phyloP scores from a whole-genome alignment of 2,113 vertebrate species.

The Indicator indicator region DNA sequence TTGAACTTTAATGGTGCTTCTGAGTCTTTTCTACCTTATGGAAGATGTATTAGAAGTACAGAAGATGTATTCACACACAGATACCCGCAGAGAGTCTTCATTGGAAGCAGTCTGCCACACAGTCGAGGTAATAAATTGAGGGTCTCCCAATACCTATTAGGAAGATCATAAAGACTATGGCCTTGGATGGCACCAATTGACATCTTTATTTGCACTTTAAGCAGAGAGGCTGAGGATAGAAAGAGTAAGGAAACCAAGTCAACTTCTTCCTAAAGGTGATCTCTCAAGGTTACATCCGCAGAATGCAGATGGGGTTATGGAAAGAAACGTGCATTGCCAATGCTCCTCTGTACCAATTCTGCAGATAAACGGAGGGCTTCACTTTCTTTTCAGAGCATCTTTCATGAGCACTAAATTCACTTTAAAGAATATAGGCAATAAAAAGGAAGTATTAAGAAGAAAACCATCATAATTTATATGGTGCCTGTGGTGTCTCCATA shows the following conservation, averaged over 20 bases:
- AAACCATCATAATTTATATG: constrained; percentile 59
- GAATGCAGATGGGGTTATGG: background rate
- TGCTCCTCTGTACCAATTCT: background rate
- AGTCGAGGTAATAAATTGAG: background rate
- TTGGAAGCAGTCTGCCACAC: background rate
- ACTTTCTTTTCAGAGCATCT: constrained; percentile 17
- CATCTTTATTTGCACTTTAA: background rate
- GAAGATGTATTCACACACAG: background rate
- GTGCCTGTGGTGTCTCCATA: constrained; percentile 33
- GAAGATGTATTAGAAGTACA: background rate
- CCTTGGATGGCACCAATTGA: background rate
- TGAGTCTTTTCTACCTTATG: background rate
- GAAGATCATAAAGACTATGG: background rate
- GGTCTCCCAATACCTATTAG: background rate
- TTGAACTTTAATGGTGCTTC: background rate
- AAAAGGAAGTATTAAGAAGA: constrained; percentile 57
- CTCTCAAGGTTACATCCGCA: background rate
- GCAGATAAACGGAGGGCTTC: background rate
- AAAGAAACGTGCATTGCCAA: background rate
- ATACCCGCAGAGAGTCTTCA: background rate
- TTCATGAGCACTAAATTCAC: constrained; percentile 44
- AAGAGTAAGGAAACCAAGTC: background rate
- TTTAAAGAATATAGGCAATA: constrained; percentile 58
- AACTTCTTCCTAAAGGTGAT: constrained; percentile 3
- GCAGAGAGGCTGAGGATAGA: background rate